Evolutionary conservation across 2,797 vertebrate genomes (phyloP), one percentile per base, ranked within the genome.

Genomic region (Miichthys miiuy): DNA sequence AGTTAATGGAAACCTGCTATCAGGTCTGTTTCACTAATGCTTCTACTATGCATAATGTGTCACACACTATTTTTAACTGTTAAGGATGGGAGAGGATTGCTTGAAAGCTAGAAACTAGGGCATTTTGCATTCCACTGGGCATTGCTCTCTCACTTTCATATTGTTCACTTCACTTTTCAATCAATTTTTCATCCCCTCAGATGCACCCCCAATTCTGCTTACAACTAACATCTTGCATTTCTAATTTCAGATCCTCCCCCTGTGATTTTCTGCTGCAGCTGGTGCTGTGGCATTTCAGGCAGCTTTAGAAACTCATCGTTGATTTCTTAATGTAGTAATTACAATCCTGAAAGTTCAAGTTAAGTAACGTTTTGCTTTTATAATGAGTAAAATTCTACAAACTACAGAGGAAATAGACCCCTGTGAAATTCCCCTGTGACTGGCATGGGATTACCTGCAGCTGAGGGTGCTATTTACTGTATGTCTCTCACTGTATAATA

Each of bases 121-220:
- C 89, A 88, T 90, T 93, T 89, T 86, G 80, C 78, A 65, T 87
- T 92, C 91, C 89, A 60, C 65, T 69, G 90, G 92, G 91, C 88
- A 85, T 89, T 81, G 83, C 91, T 89, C 90, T 82, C 86, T 89
- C 89, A 88, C 87, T 89, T 90, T 93, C 71, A 77, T 84, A 93
- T 91, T 92, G 93, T 94, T 93, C 93, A 94, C 91, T 91, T 94
- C 90, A 65, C 46, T 92, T 92, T 93, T 93, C 90, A 93, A 93
- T 93, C 86, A 90, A 91, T 92, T 93, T 93, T 93, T 93, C 85
- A 93, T 93, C 82, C 87, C 90, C 80, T 92, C 89, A 88, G 89
- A 92, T 86, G 87, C 88, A 89, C 74, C 80, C 80, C 66, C 76
- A 89, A 84, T 92, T 91, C 82, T 88, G 83, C 84, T 90, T 90